Evolutionary conservation across 1,140 invertebrate species (phyloP).

Genomic region (Eciton burchellii): DNA sequence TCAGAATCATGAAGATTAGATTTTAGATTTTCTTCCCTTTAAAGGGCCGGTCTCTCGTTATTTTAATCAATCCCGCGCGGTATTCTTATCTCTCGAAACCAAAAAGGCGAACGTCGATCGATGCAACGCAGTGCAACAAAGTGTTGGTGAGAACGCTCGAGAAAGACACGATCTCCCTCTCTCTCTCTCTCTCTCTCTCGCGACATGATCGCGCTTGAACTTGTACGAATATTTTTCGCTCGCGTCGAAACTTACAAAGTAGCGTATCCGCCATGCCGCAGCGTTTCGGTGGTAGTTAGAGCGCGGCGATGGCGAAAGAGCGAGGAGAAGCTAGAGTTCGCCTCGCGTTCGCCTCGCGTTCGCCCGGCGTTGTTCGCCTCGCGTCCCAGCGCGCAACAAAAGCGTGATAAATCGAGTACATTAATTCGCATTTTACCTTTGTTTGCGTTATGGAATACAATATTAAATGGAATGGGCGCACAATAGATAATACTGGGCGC

Average conservation of each 20-base stretch:
- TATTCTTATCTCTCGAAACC: not conserved
- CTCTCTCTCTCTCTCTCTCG: too few species aligned
- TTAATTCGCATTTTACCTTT: constrained; percentile 86
- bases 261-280: constrained; percentile 65
- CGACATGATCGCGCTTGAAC: constrained; percentile 12
- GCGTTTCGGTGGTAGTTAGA: constrained; percentile 48
- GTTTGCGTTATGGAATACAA: constrained; percentile 85
- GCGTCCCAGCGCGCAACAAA: constrained; percentile 82
- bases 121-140: not conserved
- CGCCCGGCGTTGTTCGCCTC: constrained; percentile 75
- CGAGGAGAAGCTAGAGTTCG: constrained; percentile 65
- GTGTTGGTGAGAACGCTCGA: not conserved
- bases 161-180: constrained; percentile 21
- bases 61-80: not conserved
- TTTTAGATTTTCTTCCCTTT: too few species aligned
- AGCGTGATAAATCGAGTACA: constrained; percentile 85
- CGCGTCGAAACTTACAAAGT: constrained; percentile 78
- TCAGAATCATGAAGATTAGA: too few species aligned
- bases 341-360: too few species aligned
- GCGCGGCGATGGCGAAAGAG: constrained; percentile 45
- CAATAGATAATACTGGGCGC: constrained; percentile 85
- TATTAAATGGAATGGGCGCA: constrained; percentile 85
- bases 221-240: constrained; percentile 55
- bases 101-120: too few species aligned
- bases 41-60: not conserved